Evolutionary conservation across 2,797 vertebrate species (phyloP).

Genomic region (Darevskia mixta): DNA sequence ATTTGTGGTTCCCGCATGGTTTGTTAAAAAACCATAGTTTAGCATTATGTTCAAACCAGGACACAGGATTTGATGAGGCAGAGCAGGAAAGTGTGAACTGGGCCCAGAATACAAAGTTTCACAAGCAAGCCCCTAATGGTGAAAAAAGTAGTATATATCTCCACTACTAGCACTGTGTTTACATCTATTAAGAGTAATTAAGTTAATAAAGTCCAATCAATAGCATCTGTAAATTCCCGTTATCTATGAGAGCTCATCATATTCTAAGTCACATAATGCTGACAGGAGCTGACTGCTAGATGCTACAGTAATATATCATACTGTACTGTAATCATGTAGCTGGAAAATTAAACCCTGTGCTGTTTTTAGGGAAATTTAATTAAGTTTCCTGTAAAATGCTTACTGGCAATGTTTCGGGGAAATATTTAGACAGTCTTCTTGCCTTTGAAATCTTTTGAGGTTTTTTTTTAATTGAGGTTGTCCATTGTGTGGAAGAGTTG

Average conservation of each 20-base stretch:
- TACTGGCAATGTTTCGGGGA: slow-evolving; percentile 5
- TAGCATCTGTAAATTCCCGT: background rate
- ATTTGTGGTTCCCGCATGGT: too few relatives aligned
- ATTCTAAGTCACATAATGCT: slow-evolving; percentile 1
- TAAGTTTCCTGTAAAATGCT: slow-evolving; percentile 3
- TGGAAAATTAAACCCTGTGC: slow-evolving; percentile 16
- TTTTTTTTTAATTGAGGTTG: background rate
- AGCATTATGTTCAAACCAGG: too few relatives aligned
- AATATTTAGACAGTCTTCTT: slow-evolving; percentile 9
- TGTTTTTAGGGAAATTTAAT: slow-evolving; percentile 22
- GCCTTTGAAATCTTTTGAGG: background rate
- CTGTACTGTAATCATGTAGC: background rate
- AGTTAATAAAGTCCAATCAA: slow-evolving; percentile 7
- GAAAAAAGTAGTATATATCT: background rate
- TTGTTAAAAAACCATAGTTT: too few relatives aligned
- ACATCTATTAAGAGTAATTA: slow-evolving; percentile 1
- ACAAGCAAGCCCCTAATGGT: background rate
- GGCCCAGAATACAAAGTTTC: background rate
- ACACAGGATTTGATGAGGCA: background rate
- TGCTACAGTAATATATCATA: slow-evolving; percentile 19
- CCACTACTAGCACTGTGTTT: background rate
- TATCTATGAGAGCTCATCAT: background rate
- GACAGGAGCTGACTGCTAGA: background rate
- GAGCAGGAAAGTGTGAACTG: background rate
- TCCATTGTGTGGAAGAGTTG: background rate